Conservation (phyloP, 2,113 vertebrate genomes). For the pig (Sus scrofa) region DNA sequence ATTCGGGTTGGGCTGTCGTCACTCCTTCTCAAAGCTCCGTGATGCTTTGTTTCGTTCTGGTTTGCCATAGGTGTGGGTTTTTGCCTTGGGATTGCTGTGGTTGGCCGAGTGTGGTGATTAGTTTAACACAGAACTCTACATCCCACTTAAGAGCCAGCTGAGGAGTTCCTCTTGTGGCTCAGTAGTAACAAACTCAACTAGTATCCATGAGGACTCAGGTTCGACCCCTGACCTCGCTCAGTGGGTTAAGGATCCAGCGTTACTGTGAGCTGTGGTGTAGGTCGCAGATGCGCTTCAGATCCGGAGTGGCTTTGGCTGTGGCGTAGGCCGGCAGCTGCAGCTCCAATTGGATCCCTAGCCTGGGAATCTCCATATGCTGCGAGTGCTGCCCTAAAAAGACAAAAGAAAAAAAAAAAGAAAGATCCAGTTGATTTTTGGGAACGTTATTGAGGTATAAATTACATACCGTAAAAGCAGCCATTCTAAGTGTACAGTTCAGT, state of each 20-base stretch:
- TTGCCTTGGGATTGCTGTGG: neutral
- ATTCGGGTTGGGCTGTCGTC: neutral
- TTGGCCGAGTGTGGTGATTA: neutral
- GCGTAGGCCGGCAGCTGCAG: too few relatives aligned
- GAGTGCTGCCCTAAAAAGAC: too few relatives aligned
- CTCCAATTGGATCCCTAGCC: too few relatives aligned
- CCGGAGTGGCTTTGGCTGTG: too few relatives aligned
- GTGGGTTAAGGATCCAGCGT: too few relatives aligned
- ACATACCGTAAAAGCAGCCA: neutral
- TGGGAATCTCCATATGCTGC: too few relatives aligned
- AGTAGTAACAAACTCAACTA: too few relatives aligned
- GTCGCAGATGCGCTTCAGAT: too few relatives aligned
- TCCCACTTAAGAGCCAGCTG: neutral
- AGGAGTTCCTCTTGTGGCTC: too few relatives aligned
- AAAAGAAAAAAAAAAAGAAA: neutral
- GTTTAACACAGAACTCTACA: neutral
- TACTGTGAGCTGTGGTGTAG: too few relatives aligned
- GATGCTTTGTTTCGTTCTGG: neutral
- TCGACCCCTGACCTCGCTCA: too few relatives aligned
- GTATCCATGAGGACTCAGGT: too few relatives aligned
- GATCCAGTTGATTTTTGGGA: neutral
- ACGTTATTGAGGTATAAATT: neutral
- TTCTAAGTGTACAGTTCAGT: neutral
- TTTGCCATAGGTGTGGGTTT: neutral
- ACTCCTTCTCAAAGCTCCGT: fast-evolving